Evolutionary conservation across 2,797 vertebrate species (phyloP).

Genomic region (Lacerta viridis): DNA sequence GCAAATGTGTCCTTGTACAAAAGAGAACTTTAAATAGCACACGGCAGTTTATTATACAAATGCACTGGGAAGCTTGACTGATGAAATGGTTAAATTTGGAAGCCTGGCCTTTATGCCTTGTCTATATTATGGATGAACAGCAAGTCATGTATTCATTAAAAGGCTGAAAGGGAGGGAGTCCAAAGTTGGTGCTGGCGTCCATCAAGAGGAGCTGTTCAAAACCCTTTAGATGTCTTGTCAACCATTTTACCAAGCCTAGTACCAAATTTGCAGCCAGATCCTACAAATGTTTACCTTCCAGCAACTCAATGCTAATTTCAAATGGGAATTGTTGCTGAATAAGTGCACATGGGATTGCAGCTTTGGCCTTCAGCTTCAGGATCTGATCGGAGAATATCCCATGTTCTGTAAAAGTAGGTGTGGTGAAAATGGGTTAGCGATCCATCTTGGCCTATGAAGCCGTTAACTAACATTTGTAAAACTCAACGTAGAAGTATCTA

Average conservation of each 20-base stretch:
- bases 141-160: neutral
- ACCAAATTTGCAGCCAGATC: neutral
- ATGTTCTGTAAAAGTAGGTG: neutral
- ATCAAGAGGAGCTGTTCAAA: conserved; percentile 23
- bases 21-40: neutral
- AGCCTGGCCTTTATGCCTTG: conserved; percentile 11
- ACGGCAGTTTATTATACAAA: neutral
- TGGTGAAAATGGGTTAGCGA: neutral
- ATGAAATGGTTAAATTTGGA: conserved; percentile 33
- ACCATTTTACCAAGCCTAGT: conserved; percentile 1
- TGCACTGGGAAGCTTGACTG: neutral
- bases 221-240: neutral
- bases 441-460: neutral
- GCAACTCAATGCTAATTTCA: neutral
- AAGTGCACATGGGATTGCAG: neutral
- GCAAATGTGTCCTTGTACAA: neutral
- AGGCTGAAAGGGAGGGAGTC: neutral
- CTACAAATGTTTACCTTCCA: neutral
- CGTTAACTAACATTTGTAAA: neutral
- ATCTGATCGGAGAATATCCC: neutral
- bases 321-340: neutral
- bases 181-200: neutral
- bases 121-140: neutral
- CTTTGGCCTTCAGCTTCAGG: neutral
- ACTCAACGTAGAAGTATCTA: neutral